Base-by-base conservation (phyloP, 2,888 invertebrate species). In the Dynastes tityus region DNA sequence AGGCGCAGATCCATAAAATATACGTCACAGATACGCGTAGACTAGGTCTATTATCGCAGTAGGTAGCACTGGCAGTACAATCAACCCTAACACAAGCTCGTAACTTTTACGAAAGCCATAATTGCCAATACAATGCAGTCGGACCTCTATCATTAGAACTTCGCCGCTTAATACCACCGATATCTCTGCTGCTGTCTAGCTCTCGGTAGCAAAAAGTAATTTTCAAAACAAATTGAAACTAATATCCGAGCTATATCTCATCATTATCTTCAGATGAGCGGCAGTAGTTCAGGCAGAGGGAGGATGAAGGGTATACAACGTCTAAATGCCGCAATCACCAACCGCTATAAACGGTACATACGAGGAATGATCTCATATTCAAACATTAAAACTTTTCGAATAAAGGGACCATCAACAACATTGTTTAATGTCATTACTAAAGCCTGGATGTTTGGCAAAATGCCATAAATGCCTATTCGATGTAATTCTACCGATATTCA, bases 211-310 rank as follows among this genome's bases (percentile, higher is more conserved):
- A 58, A 77, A 77, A 70, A 77, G 58, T 77, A 77, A 77, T 77
- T 77, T 77, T 70, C 58, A 77, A 77, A 77, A 77, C 77, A 70
- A 77, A 77, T 77, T 77, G 77, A 77, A 68, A 77, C 77, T 77
- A 77, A 77, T 77, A 68, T 45, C 61, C 77, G 22, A 22, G n/a
- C 22, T n/a, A 55, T 22, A 13, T 55, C n/a, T 22, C 45, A n/a
- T 65, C 65, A 53, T 53, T 53, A 53, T 53, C 32, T 27, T 63
- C 4, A 27, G 32, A n/a, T 6, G 32, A 13, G 16, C 32, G 11
- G 32, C 64, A 16, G n/a, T 16, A 65, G 8, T n/a, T 13, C 13
- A 16, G 27, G 22, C 3, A 63, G 29, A 63, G 9, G 63, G 32
- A 6, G 29, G 27, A 13, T 9, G 45, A 0, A 5, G 45, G 45